These are phyloP conservation scores for Eupsittula cactorum DNA, from an alignment of 2,113 vertebrate species.

Conservation along the genomic window DNA sequence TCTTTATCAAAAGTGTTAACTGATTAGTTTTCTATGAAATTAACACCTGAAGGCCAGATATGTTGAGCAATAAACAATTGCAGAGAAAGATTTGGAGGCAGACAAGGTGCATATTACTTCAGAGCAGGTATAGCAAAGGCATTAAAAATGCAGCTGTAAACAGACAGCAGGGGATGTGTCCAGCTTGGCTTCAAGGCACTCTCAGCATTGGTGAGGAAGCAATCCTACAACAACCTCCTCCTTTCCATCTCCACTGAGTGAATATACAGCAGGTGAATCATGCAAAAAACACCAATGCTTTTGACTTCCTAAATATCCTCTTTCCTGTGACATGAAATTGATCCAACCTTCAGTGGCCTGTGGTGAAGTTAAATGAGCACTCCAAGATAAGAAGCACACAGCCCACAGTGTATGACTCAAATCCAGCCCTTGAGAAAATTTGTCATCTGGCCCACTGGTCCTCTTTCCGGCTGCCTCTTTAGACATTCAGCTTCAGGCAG, in stretches of 20 bases:
- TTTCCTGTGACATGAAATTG: not conserved
- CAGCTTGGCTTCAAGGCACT: not conserved
- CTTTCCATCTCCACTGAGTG: not conserved
- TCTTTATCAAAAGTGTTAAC: not conserved
- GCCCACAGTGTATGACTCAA: not conserved
- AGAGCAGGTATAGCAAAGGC: not conserved
- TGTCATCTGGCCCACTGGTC: not conserved
- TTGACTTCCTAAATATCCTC: not conserved
- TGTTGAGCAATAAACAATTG: not conserved
- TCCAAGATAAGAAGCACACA: not conserved
- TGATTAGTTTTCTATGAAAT: not conserved
- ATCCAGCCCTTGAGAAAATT: not conserved
- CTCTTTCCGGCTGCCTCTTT: not conserved
- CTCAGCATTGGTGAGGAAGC: not conserved
- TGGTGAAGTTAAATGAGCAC: not conserved
- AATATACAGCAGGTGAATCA: not conserved
- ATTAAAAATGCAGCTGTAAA: not conserved
- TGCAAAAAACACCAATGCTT: not conserved
- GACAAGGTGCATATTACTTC: rapidly evolving
- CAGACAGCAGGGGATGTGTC: not conserved
- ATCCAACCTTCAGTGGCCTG: not conserved
- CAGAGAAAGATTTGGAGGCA: not conserved
- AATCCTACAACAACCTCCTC: not conserved
- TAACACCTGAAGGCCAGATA: not conserved
- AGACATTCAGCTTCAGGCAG: not conserved